Conservation (phyloP, 1,140 invertebrate genomes). For the Drosophila burlai region DNA sequence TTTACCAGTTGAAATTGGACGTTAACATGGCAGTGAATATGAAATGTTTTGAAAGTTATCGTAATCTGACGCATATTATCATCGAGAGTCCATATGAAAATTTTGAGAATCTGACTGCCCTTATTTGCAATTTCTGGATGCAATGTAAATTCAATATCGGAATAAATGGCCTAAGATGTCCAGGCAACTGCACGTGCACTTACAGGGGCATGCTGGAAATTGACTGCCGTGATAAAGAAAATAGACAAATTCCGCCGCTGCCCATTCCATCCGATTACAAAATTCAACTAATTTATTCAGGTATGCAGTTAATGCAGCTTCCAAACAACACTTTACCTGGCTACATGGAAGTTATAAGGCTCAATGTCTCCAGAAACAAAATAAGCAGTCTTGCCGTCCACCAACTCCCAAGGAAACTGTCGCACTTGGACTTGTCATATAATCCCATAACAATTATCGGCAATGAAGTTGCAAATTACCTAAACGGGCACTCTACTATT, state of each 20-base stretch:
- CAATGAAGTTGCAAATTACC: not conserved
- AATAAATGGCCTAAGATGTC: not conserved
- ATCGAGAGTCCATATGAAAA: not conserved
- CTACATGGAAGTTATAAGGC: not conserved
- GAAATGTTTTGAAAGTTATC: not conserved
- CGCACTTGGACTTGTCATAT: no score
- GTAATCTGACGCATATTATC: not conserved
- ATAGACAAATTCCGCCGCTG: not conserved
- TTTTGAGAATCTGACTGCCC: not conserved
- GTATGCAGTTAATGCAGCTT: not conserved
- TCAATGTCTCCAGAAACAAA: not conserved
- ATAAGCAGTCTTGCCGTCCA: not conserved
- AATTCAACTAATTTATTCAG: no score
- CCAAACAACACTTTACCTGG: not conserved
- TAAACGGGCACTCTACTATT: not conserved
- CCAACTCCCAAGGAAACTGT: not conserved
- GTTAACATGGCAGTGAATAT: not conserved
- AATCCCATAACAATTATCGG: not conserved
- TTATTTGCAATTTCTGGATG: not conserved
- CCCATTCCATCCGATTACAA: not conserved
- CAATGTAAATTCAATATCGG: not conserved
- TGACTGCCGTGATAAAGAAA: no score
- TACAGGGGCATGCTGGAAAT: accelerated
- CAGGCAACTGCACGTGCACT: not conserved
- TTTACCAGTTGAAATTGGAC: not conserved